Conservation (phyloP, 2,797 vertebrate species). For the Delichon dasypus region DNA sequence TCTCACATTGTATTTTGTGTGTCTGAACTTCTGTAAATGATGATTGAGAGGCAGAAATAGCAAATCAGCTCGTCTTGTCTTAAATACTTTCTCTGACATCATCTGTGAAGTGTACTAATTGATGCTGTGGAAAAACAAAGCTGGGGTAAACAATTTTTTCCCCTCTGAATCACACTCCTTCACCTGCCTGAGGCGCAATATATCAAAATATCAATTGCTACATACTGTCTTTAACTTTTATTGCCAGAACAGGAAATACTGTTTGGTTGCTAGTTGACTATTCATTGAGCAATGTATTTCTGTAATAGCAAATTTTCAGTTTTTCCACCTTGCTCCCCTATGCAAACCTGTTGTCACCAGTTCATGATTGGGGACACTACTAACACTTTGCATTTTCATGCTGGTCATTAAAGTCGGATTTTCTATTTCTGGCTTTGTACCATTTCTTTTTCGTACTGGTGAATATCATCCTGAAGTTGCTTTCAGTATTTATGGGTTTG, state of each 20-base stretch:
- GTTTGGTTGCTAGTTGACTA: background rate
- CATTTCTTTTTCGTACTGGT: background rate
- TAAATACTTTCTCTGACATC: background rate
- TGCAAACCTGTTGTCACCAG: background rate
- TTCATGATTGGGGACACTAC: background rate
- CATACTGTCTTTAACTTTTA: background rate
- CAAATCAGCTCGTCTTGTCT: background rate
- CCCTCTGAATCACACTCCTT: background rate
- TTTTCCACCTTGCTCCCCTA: background rate
- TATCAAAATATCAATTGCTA: background rate
- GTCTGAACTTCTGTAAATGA: background rate
- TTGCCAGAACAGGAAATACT: background rate
- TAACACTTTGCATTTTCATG: background rate
- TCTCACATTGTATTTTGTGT: background rate
- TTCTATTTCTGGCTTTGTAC: background rate
- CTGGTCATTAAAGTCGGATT: background rate
- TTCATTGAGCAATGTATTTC: background rate
- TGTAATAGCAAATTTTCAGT: background rate
- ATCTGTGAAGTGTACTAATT: background rate
- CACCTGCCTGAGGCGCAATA: background rate
- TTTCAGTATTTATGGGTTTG: background rate
- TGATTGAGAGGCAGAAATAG: background rate
- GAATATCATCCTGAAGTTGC: background rate
- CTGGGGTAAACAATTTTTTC: background rate
- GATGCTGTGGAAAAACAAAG: background rate